phyloP scores from a whole-genome alignment of 1,140 invertebrate genomes.

The Heliothis subflexa region DNA sequence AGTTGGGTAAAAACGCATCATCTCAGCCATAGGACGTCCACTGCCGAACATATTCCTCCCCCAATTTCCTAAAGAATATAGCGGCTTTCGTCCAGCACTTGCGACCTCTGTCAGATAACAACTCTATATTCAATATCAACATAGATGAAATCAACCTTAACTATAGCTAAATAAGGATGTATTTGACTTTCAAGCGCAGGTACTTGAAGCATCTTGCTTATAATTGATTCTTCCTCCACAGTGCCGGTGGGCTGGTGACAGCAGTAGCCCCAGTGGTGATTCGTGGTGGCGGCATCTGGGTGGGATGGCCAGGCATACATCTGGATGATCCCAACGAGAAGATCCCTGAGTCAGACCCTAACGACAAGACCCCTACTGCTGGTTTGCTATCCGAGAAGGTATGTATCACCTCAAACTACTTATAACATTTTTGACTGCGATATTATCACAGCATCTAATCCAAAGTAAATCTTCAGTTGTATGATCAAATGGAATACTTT shows the following conservation, averaged over 20 bases:
- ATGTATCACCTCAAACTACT: conserved; percentile 50
- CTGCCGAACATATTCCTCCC: too few species aligned
- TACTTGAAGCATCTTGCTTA: neutral
- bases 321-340: conserved; percentile 90
- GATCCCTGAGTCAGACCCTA: conserved; percentile 94
- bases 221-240: conserved; percentile 66
- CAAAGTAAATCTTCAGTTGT: neutral
- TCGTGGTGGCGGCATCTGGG: conserved; percentile 93
- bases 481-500: neutral
- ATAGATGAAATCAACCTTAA: too few species aligned
- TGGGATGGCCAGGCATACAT: conserved; percentile 96
- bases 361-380: conserved; percentile 94
- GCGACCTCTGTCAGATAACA: too few species aligned
- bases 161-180: too few species aligned
- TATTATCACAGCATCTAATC: neutral
- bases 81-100: too few species aligned
- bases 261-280: conserved; percentile 96
- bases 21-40: too few species aligned
- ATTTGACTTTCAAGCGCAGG: too few species aligned
- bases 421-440: too few species aligned
- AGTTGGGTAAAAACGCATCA: too few species aligned
- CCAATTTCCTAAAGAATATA: too few species aligned
- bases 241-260: conserved; percentile 95
- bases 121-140: too few species aligned
- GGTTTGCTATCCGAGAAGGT: conserved; percentile 94